These are phyloP conservation scores for Takifugu bimaculatus DNA, from an alignment of 2,113 vertebrate genomes.

Conservation along the genomic window DNA sequence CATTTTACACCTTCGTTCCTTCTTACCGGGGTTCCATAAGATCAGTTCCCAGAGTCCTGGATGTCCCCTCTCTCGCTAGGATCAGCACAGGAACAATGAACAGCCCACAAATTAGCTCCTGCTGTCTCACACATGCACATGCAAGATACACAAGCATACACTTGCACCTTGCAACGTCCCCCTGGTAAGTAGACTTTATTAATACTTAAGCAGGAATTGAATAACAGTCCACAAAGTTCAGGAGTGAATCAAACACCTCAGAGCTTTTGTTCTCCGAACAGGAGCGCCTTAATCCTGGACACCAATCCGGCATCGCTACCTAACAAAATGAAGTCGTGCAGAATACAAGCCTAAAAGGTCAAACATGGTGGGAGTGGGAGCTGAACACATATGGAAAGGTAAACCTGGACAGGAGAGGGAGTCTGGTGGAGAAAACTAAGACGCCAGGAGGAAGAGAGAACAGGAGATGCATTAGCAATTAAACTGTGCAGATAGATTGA, in stretches of 20 bases:
- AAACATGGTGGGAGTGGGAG: neutral
- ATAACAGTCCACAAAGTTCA: constrained; percentile 61
- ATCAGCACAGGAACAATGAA: constrained; percentile 54
- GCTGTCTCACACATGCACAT: constrained; percentile 13
- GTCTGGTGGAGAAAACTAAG: constrained; percentile 22
- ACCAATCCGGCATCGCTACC: constrained; percentile 41
- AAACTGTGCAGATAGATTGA: constrained; percentile 36
- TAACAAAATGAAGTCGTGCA: constrained; percentile 31
- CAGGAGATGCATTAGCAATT: constrained; percentile 62
- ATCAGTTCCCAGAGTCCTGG: constrained; percentile 34
- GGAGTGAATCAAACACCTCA: constrained; percentile 64
- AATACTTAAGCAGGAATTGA: constrained; percentile 77
- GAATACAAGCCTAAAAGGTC: constrained; percentile 21
- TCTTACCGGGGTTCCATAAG: constrained; percentile 30
- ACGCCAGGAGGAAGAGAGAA: constrained; percentile 37
- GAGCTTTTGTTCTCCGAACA: constrained; percentile 63
- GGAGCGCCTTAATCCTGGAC: constrained; percentile 32
- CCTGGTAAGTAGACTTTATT: constrained; percentile 66
- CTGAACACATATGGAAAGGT: too few relatives aligned
- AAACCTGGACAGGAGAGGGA: constrained; percentile 5
- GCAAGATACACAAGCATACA: constrained; percentile 33
- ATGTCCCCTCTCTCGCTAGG: constrained; percentile 15
- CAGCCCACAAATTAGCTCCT: constrained; percentile 35
- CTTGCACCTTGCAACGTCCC: constrained; percentile 57
- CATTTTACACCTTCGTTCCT: constrained; percentile 7